A percentile compares a stretch with the other conserved stretches of the same genome.
Conservation (phyloP, 2,888 invertebrate genomes). For the Bugulina stolonifera region DNA sequence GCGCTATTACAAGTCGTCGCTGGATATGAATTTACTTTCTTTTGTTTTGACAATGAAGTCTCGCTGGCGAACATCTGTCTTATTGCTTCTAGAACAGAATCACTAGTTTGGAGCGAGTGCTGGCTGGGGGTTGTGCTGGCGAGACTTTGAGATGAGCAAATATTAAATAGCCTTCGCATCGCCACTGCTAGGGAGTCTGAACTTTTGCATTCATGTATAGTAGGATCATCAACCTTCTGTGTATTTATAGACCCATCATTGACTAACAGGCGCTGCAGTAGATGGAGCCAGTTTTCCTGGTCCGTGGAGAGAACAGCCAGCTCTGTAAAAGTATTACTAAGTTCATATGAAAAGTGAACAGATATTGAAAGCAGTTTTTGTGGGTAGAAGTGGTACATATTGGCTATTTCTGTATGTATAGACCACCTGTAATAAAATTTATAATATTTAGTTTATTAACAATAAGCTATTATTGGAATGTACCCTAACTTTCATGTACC, state of each 20-base stretch:
- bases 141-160: constrained; percentile 10
- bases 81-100: background rate
- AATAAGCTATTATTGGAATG: no score
- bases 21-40: background rate
- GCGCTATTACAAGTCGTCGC: constrained; percentile 8
- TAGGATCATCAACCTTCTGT: no score
- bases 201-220: background rate
- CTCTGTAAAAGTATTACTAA: no score
- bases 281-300: background rate
- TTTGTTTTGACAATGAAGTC: background rate
- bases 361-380: no score
- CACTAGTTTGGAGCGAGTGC: background rate
- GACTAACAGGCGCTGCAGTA: background rate
- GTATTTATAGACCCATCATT: no score
- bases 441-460: no score
- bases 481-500: no score
- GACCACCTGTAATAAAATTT: no score
- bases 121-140: constrained; percentile 6
- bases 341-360: no score
- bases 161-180: background rate
- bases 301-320: no score
- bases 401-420: no score
- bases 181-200: constrained; percentile 1
- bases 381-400: no score
- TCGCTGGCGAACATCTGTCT: background rate